These are phyloP conservation scores for Halyomorpha halys DNA, from an alignment of 1,140 invertebrate genomes.

Conservation along the genomic window DNA sequence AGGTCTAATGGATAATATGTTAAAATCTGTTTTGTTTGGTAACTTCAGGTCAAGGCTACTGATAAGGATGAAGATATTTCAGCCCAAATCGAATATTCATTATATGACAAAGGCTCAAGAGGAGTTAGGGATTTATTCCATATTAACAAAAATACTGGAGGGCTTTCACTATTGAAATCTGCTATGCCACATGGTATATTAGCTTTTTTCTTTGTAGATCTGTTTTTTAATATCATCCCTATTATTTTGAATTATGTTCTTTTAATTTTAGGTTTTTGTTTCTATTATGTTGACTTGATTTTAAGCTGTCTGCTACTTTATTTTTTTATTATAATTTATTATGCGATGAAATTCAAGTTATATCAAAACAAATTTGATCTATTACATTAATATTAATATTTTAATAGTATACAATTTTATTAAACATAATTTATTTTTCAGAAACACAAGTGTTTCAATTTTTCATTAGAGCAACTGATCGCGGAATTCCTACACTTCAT, in stretches of 20 bases:
- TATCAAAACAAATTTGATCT: not conserved
- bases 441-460: slow-evolving; percentile 75
- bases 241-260: too few relatives aligned
- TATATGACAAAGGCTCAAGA: slow-evolving; percentile 52
- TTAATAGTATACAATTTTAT: not conserved
- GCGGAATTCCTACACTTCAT: slow-evolving; percentile 54
- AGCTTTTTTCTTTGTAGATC: slow-evolving; percentile 16
- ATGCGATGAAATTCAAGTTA: too few relatives aligned
- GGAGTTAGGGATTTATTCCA: slow-evolving; percentile 51
- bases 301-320: too few relatives aligned
- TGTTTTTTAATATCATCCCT: too few relatives aligned
- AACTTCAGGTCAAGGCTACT: slow-evolving; percentile 45
- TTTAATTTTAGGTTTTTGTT: too few relatives aligned
- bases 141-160: slow-evolving; percentile 57
- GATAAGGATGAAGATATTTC: slow-evolving; percentile 61
- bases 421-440: slow-evolving; percentile 37
- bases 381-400: not conserved
- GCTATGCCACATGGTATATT: slow-evolving; percentile 44
- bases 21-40: not conserved
- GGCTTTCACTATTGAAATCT: slow-evolving; percentile 50
- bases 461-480: slow-evolving; percentile 76
- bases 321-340: too few relatives aligned
- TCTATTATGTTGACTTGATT: too few relatives aligned
- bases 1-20: not conserved
- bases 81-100: slow-evolving; percentile 57